Base-by-base conservation (phyloP, 2,797 vertebrate species). In the Acomys russatus region DNA sequence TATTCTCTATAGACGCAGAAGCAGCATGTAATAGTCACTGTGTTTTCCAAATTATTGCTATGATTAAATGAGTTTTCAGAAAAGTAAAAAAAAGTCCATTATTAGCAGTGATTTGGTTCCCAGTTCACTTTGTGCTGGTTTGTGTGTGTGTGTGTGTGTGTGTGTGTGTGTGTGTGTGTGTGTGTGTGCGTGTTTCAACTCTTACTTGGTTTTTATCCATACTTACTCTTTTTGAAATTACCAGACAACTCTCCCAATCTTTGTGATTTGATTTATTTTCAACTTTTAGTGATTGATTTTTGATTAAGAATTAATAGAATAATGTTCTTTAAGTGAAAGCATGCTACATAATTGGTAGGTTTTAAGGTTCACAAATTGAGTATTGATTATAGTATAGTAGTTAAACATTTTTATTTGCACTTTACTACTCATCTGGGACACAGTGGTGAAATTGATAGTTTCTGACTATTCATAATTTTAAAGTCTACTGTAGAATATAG, bases 241-340 rank as follows among this genome's bases (percentile, higher is more conserved):
- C 0, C n/a, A 89, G 80, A 84, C 92, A 88, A 79, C 33, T 38
- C 74, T 51, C 33, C 95, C 66, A 91, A 25, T 44, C 23, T 92
- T 89, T 83, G 7, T 70, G 82, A 89, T 83, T 87, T 94, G 51
- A 93, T 85, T 96, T 92, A 91, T 82, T 97, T 93, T 88, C 33
- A 66, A 74, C 79, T 25, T 77, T 95, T 92, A 94, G 14, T 86
- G 86, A 93, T 95, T 96, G 84, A 93, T 90, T 96, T 96, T 49
- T 88, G 28, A 74, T 96, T 95, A 94, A 30, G 59, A 92, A 92
- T 94, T 91, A 88, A 92, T 59, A 93, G 94, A 91, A 86, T 95
- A 91, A 95, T 94, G 54, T 86, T 97, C 76, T 90, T 86, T 88
- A 94, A 71, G 28, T 94, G 77, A 88, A 97, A 96, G 38, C 59